Evolutionary conservation across 2,888 invertebrate species (phyloP).

Genomic region (Ecliptopera silaceata): DNA sequence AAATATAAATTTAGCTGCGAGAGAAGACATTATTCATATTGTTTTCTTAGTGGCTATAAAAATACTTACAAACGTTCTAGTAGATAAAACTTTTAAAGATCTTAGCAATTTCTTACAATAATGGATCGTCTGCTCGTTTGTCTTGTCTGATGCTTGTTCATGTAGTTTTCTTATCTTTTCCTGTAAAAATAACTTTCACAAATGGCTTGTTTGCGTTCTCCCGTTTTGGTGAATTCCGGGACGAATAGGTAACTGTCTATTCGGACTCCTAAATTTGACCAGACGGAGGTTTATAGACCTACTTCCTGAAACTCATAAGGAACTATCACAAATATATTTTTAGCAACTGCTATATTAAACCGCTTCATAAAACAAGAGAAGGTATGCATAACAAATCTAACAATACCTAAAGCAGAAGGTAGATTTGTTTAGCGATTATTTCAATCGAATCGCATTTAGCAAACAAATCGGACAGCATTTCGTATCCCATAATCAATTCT

Average conservation of each 20-base stretch:
- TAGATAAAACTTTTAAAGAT: constrained; percentile 21
- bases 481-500: constrained; percentile 42
- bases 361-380: background rate
- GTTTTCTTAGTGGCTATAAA: background rate
- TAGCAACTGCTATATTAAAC: background rate
- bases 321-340: background rate
- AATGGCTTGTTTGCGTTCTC: constrained; percentile 29
- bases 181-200: constrained; percentile 28
- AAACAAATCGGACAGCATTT: constrained; percentile 27
- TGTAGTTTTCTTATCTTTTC: constrained; percentile 27
- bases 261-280: constrained; percentile 10
- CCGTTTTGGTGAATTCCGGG: constrained; percentile 11
- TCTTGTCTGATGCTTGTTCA: constrained; percentile 27
- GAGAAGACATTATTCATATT: background rate
- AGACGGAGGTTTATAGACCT: background rate
- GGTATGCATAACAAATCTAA: background rate
- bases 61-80: constrained; percentile 11
- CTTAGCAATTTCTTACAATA: constrained; percentile 23
- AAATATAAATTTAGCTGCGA: constrained; percentile 9
- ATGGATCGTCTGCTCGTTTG: constrained; percentile 21
- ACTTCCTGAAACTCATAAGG: background rate
- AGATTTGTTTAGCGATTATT: constrained; percentile 18
- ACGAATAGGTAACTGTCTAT: constrained; percentile 1
- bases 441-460: constrained; percentile 34
- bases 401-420: background rate